phyloP scores from a whole-genome alignment of 2,113 vertebrate genomes.

The Notechis scutatus region DNA sequence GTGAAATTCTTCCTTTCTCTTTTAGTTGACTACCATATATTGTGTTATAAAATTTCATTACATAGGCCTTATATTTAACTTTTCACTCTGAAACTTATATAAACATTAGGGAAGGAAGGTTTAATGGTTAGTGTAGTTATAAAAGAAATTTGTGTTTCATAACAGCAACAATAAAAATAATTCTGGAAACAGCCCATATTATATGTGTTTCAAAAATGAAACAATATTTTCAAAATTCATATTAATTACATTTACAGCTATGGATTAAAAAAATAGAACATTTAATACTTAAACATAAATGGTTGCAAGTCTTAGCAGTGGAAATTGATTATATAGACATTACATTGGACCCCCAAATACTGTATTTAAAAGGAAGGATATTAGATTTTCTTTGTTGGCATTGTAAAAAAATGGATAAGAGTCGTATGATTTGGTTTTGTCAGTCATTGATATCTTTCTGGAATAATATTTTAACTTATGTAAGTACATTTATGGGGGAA shows the following conservation, averaged over 20 bases:
- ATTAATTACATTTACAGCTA: background rate
- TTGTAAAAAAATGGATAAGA: background rate
- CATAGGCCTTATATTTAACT: background rate
- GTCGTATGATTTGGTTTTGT: background rate
- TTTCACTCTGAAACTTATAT: background rate
- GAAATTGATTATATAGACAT: background rate
- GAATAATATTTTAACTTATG: background rate
- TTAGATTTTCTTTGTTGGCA: background rate
- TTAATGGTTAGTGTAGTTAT: background rate
- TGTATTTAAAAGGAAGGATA: background rate
- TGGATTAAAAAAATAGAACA: background rate
- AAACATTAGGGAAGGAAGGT: background rate
- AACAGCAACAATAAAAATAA: background rate
- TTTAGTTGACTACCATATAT: background rate
- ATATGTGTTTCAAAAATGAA: background rate
- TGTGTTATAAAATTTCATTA: background rate
- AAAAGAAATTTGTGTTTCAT: background rate
- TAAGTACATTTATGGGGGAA: background rate
- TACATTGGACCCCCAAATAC: background rate
- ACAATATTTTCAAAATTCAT: background rate
- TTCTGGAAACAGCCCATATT: background rate
- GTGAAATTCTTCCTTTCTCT: background rate
- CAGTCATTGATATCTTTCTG: background rate
- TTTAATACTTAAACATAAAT: background rate
- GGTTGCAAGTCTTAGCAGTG: background rate